A percentile compares a stretch with the other conserved stretches of the same genome.
phyloP scores from a whole-genome alignment of 2,888 invertebrate species.

The Portevinia maculata region DNA sequence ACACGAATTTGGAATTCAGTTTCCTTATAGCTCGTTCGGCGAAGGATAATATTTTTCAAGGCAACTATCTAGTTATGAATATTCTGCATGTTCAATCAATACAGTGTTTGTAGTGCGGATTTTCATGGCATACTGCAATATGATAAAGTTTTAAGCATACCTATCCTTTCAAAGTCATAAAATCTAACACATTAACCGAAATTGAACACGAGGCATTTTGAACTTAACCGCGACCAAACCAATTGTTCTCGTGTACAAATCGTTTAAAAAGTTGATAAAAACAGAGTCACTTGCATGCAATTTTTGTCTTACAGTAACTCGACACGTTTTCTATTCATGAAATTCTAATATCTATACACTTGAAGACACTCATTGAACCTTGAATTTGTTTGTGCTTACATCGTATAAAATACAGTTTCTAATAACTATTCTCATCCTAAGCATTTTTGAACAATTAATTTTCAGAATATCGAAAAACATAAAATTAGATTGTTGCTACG shows the following conservation, averaged over 20 bases:
- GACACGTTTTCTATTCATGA: too few species aligned
- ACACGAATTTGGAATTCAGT: neutral
- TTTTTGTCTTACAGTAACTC: too few species aligned
- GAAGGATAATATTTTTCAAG: constrained; percentile 1
- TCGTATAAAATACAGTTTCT: too few species aligned
- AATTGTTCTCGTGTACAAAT: neutral
- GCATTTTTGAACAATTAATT: too few species aligned
- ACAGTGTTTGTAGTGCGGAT: neutral
- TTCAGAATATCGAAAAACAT: too few species aligned
- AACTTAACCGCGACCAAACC: neutral
- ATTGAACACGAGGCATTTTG: neutral
- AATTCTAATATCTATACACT: too few species aligned
- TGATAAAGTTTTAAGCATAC: neutral
- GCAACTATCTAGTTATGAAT: constrained; percentile 18
- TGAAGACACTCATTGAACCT: too few species aligned
- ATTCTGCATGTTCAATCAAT: constrained; percentile 16
- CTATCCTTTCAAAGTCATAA: neutral
- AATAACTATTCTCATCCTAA: too few species aligned
- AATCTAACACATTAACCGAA: neutral
- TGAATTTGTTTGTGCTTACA: too few species aligned
- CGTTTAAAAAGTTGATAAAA: neutral
- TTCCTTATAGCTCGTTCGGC: constrained; percentile 11
- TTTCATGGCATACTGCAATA: constrained; percentile 3
- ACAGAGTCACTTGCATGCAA: neutral
- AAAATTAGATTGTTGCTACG: too few species aligned